Percentiles rank a stretch among this genome's conserved stretches.
phyloP scores from a whole-genome alignment of 1,140 invertebrate species.

The Aethina tumida region DNA sequence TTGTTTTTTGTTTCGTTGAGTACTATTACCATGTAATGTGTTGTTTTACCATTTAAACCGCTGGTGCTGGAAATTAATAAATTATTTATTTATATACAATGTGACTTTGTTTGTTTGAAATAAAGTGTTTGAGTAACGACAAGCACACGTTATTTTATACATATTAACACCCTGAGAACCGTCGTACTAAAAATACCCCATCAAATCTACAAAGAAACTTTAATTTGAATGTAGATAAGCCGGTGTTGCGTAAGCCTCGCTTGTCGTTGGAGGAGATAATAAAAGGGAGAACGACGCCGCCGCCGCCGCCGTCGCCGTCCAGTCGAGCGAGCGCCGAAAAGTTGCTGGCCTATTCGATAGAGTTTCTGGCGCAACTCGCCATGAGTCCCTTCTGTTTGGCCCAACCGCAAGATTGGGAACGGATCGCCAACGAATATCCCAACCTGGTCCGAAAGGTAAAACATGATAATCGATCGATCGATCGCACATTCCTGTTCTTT shows the following conservation, averaged over 20 bases:
- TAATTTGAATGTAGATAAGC: constrained; percentile 13
- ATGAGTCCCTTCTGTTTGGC: constrained; percentile 43
- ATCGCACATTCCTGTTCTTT: constrained; percentile 4
- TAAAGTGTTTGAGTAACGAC: no score
- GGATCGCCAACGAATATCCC: constrained; percentile 43
- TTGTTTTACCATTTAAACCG: no score
- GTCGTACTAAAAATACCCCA: no score
- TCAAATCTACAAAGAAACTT: no score
- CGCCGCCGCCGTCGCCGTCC: constrained; percentile 7
- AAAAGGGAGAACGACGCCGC: constrained; percentile 12
- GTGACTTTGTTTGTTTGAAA: no score
- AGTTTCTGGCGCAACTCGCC: constrained; percentile 43
- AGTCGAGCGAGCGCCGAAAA: constrained; percentile 7
- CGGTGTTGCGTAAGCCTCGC: constrained; percentile 27
- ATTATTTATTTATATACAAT: no score
- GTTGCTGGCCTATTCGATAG: constrained; percentile 36
- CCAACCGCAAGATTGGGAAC: constrained; percentile 42
- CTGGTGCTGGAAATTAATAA: no score
- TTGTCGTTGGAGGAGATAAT: constrained; percentile 29
- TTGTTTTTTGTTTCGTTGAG: no score
- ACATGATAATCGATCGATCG: constrained; percentile 4
- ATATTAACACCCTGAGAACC: no score
- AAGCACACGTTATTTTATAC: no score
- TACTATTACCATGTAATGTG: no score
- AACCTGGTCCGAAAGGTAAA: constrained; percentile 43